A percentile compares a stretch with the other conserved stretches of the same genome.
These are phyloP conservation scores for Anarsia innoxiella DNA, from an alignment of 2,888 invertebrate species.

Conservation along the genomic window DNA sequence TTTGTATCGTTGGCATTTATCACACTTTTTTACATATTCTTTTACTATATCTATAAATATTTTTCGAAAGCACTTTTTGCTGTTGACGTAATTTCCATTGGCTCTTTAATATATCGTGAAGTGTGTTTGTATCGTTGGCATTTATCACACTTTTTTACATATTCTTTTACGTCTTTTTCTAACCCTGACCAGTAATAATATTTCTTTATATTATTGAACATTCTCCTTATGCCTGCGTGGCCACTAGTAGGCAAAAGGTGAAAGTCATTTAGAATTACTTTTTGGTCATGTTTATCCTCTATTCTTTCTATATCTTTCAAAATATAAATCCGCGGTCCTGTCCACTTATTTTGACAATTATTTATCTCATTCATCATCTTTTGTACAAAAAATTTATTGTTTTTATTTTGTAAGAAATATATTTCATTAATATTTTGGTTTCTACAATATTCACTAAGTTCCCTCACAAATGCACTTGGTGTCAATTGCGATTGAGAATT, in stretches of 20 bases:
- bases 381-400: slow-evolving; percentile 15
- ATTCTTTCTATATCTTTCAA: slow-evolving; percentile 13
- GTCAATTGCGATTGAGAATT: too few relatives aligned
- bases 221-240: slow-evolving; percentile 15
- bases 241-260: too few relatives aligned
- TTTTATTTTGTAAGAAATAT: slow-evolving; percentile 15
- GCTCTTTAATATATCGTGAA: too few relatives aligned
- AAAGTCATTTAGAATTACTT: slow-evolving; percentile 19
- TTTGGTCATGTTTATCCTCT: slow-evolving; percentile 14
- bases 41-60: slow-evolving; percentile 10
- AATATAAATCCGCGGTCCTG: slow-evolving; percentile 14
- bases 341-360: slow-evolving; percentile 12
- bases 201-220: slow-evolving; percentile 21
- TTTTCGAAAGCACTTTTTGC: slow-evolving; percentile 14
- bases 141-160: too few relatives aligned
- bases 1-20: too few relatives aligned
- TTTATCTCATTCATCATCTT: slow-evolving; percentile 14
- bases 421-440: slow-evolving; percentile 10
- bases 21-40: too few relatives aligned
- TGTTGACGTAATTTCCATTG: too few relatives aligned
- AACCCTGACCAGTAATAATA: slow-evolving; percentile 19
- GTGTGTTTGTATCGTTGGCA: too few relatives aligned
- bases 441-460: slow-evolving; percentile 13
- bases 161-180: slow-evolving; percentile 14
- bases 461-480: slow-evolving; percentile 15